Conservation (phyloP, 2,113 vertebrate species). For the Gasterosteus aculeatus region DNA sequence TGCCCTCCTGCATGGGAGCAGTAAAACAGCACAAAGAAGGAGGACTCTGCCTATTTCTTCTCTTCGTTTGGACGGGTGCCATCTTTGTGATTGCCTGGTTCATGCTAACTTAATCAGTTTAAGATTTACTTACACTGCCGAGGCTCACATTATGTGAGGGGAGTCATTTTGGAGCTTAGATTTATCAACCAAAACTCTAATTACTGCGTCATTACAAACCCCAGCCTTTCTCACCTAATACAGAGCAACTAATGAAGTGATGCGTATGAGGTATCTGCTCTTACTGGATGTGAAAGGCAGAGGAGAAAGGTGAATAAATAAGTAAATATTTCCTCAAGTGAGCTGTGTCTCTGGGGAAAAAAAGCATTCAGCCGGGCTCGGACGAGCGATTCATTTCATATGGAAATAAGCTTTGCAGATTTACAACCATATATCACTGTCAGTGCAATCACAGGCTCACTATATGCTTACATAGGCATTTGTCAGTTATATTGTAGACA, state of each 20-base stretch:
- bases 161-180: constrained; percentile 99
- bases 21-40: constrained; percentile 90
- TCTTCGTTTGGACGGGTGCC: constrained; percentile 94
- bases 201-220: constrained; percentile 98
- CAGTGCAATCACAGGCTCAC: constrained; percentile 67
- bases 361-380: constrained; percentile 68
- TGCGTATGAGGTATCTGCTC: constrained; percentile 78
- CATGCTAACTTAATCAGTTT: constrained; percentile 99
- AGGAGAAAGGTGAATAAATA: constrained; percentile 69
- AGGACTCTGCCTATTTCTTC: constrained; percentile 80
- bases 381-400: constrained; percentile 78
- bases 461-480: constrained; percentile 69
- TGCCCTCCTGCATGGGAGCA: constrained; percentile 91
- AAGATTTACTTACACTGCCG: constrained; percentile 99
- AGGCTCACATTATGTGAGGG: constrained; percentile 97
- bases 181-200: constrained; percentile 99
- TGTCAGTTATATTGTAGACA: constrained; percentile 70
- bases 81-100: constrained; percentile 99
- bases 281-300: constrained; percentile 59
- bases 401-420: constrained; percentile 76
- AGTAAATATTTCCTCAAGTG: constrained; percentile 63
- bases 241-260: constrained; percentile 97
- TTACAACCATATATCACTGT: constrained; percentile 73
- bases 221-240: constrained; percentile 94
- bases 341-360: constrained; percentile 52